These are phyloP conservation scores for Pygoscelis antarcticus DNA, from an alignment of 2,113 vertebrate species.

Conservation along the genomic window DNA sequence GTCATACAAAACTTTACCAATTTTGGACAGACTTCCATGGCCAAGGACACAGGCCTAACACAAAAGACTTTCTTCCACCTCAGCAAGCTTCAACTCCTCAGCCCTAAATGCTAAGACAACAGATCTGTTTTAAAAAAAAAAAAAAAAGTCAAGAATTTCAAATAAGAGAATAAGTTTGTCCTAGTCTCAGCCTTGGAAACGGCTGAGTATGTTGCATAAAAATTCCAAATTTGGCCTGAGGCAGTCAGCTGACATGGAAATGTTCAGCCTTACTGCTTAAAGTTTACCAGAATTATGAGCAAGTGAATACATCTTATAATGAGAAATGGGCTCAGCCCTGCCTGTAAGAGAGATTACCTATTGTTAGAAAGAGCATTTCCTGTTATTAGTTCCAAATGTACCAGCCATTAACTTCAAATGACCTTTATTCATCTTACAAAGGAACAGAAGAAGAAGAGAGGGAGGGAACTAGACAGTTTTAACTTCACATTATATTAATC, in stretches of 20 bases:
- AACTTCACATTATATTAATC: not conserved
- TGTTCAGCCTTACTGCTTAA: not conserved
- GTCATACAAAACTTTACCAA: not conserved
- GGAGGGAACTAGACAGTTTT: not conserved
- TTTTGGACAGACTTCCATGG: not conserved
- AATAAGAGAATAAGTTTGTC: not conserved
- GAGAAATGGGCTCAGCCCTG: not conserved
- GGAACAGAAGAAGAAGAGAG: not conserved
- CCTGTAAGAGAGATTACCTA: not conserved
- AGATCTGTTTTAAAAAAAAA: not conserved
- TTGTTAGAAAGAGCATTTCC: constrained; percentile 21
- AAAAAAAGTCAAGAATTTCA: not conserved
- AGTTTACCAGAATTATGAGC: not conserved
- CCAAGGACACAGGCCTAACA: not conserved
- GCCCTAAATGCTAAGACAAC: not conserved
- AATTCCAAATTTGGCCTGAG: not conserved
- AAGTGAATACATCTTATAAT: not conserved
- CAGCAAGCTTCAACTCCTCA: not conserved
- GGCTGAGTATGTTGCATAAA: not conserved
- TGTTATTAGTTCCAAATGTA: constrained; percentile 15
- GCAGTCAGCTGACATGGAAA: not conserved
- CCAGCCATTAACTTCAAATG: constrained; percentile 2
- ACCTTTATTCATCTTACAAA: constrained; percentile 5
- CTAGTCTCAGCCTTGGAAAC: not conserved
- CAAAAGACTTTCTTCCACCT: not conserved